These are phyloP conservation scores for Equus quagga DNA, from an alignment of 2,113 vertebrate genomes.

Conservation along the genomic window DNA sequence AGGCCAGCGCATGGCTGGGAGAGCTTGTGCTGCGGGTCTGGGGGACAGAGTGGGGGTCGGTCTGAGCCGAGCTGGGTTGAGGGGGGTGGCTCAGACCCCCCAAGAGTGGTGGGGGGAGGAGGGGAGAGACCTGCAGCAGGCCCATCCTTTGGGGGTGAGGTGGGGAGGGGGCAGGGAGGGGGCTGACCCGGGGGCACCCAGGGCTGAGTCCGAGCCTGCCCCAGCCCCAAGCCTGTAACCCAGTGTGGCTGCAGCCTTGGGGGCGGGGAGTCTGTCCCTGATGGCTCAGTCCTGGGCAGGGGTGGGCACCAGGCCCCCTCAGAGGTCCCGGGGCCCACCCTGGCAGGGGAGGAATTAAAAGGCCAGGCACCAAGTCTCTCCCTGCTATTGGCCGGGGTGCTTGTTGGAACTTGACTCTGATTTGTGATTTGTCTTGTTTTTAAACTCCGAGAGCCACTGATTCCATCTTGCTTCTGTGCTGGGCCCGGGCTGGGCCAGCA, in stretches of 20 bases:
- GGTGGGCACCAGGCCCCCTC: not conserved
- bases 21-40: conserved; percentile 69
- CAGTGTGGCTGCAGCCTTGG: conserved; percentile 34
- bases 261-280: conserved; percentile 68
- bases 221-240: conserved; percentile 53
- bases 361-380: conserved; percentile 41
- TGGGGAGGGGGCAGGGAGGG: not conserved
- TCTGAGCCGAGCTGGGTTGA: conserved; percentile 54
- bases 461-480: conserved; percentile 38
- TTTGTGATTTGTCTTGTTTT: not conserved
- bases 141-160: not conserved
- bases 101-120: not conserved
- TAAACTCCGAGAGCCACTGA: not conserved
- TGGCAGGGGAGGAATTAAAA: conserved; percentile 36
- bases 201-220: conserved; percentile 68
- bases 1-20: conserved; percentile 59
- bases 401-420: not conserved
- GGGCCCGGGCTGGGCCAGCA: not conserved
- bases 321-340: conserved; percentile 15
- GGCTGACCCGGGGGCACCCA: conserved; percentile 34
- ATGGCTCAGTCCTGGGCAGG: conserved; percentile 70
- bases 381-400: not conserved
- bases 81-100: conserved; percentile 79
- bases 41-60: not conserved
- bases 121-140: not conserved